phyloP scores from a whole-genome alignment of 2,113 vertebrate species.

The Cyanoderma ruficeps region DNA sequence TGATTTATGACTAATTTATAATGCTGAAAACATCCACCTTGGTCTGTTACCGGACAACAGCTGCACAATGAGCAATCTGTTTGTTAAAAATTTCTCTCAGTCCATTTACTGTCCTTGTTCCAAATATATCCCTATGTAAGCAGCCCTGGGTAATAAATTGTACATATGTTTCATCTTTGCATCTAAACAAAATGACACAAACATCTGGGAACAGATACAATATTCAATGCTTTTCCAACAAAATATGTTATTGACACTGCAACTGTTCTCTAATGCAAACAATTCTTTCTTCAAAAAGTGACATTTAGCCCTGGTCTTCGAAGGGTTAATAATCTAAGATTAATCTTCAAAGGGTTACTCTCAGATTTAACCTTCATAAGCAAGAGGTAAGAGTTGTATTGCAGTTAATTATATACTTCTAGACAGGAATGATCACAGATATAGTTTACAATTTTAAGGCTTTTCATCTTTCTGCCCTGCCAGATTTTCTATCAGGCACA shows the following conservation, averaged over 20 bases:
- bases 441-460: neutral
- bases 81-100: slow-evolving; percentile 5
- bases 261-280: neutral
- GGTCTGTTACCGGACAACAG: slow-evolving; percentile 9
- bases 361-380: neutral
- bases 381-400: neutral
- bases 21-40: neutral
- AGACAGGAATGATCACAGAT: neutral
- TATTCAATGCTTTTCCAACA: neutral
- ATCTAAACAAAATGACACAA: neutral
- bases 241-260: neutral
- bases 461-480: neutral
- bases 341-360: neutral
- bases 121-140: neutral
- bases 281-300: neutral
- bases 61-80: neutral
- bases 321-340: neutral
- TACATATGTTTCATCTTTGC: neutral
- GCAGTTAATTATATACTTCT: neutral
- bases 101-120: neutral
- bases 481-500: neutral
- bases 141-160: neutral
- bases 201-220: neutral
- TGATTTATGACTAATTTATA: neutral
- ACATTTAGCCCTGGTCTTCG: neutral